Evolutionary conservation across 2,888 invertebrate species (phyloP), one percentile per base, ranked within the genome.

Genomic region (Leucoma salicis): DNA sequence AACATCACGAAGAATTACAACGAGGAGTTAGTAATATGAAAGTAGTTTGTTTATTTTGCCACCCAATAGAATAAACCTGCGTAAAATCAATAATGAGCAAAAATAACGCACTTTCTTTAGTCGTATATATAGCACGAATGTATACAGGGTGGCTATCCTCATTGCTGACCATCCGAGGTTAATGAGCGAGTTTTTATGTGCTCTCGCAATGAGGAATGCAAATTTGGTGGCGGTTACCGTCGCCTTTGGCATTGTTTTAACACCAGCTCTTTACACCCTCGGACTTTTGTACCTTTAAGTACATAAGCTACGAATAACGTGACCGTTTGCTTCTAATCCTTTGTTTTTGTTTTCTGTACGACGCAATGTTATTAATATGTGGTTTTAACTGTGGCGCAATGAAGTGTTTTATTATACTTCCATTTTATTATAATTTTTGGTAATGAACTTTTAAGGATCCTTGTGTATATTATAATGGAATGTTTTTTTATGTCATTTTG

Each of bases 131-230:
- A 35, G 16, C 40, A 32, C 14, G 31, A 32, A 21, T 35, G 14
- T 14, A 54, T 48, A 61, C 65, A 60, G 76, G 71, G 70, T 68
- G 74, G 75, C 73, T 75, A 66, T 72, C 74, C 71, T 72, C 35
- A 15, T 15, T 31, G 31, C 38, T 79, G 82, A 77, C 78, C 80
- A 75, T 77, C 78, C 72, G 82, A 83, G 83, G 86, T 85, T 85
- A 89, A 88, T 88, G 85, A 87, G 88, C 74, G 80, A 73, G 82
- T 86, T 88, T 88, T 88, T 88, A 86, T 81, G 85, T 83, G 70
- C 79, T 78, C 76, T 74, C 78, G 75, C 88, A 85, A 86, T 86
- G 84, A 88, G 85, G 87, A 88, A 89, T 89, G 88, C 87, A 88
- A 89, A 88, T 89, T 85, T 71, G 68, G 77, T 70, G 80, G 78